phyloP scores from a whole-genome alignment of 2,888 invertebrate species.

The Aphodius granarius region DNA sequence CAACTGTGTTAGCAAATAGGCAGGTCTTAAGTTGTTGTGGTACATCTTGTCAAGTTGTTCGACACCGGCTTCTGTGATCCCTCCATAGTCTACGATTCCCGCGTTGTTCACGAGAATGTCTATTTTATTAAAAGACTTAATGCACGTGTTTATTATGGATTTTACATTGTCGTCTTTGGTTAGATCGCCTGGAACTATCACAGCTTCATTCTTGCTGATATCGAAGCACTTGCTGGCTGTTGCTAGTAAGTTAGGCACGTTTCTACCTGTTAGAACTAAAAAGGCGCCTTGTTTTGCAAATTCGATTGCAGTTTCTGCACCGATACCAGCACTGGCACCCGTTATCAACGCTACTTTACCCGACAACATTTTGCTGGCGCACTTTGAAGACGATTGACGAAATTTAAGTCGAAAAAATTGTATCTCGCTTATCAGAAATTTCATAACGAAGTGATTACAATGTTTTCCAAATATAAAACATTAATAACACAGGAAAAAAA shows the following conservation, averaged over 20 bases:
- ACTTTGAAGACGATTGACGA: neutral
- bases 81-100: neutral
- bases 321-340: conserved; percentile 86
- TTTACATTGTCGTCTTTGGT: conserved; percentile 1
- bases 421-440: too few species aligned
- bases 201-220: neutral
- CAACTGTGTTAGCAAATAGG: conserved; percentile 2
- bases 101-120: conserved; percentile 5
- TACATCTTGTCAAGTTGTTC: conserved; percentile 9
- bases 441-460: neutral
- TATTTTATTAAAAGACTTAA: conserved; percentile 3
- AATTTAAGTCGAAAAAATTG: neutral
- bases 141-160: neutral
- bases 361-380: conserved; percentile 8
- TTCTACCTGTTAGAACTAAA: conserved; percentile 73
- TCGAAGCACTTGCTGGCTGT: conserved; percentile 61
- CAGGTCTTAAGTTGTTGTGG: conserved; percentile 1
- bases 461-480: too few species aligned
- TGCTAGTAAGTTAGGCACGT: conserved; percentile 66
- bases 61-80: neutral
- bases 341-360: conserved; percentile 76
- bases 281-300: conserved; percentile 75
- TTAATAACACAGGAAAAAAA: too few species aligned
- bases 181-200: conserved; percentile 1
- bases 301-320: conserved; percentile 77